Conservation (phyloP, 2,113 vertebrate genomes). For the Turdus rufiventris region DNA sequence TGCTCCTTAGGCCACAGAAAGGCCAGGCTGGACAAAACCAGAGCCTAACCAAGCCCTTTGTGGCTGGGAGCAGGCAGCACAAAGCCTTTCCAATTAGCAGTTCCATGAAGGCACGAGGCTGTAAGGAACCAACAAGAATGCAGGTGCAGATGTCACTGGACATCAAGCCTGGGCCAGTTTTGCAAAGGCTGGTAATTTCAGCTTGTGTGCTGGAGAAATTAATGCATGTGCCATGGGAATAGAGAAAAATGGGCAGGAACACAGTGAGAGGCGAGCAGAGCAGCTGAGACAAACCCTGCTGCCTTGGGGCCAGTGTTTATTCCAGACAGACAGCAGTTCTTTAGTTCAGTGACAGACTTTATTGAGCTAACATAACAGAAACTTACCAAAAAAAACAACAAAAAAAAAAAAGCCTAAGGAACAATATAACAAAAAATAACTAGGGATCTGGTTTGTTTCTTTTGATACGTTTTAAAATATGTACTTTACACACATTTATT, state of each 20-base stretch:
- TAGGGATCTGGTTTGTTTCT: neutral
- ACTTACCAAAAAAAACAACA: neutral
- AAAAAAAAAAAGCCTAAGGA: neutral
- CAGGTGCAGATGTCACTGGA: neutral
- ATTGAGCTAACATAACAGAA: neutral
- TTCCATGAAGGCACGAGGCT: neutral
- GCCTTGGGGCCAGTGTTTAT: neutral
- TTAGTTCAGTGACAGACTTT: neutral
- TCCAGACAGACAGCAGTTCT: neutral
- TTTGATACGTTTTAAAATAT: neutral
- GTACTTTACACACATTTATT: slow-evolving; percentile 7
- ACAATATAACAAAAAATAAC: neutral
- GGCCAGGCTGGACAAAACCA: slow-evolving; percentile 54
- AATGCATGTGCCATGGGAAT: neutral
- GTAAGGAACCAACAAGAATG: neutral
- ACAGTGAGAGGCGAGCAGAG: neutral
- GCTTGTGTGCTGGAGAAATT: neutral
- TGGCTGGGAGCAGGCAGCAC: slow-evolving; percentile 28
- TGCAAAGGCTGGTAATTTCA: neutral
- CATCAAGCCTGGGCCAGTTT: neutral
- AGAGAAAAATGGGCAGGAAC: neutral
- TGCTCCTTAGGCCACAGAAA: slow-evolving; percentile 27
- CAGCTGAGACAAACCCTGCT: neutral
- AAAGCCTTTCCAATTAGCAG: slow-evolving; percentile 24
- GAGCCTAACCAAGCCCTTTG: slow-evolving; percentile 19